Evolutionary conservation across 1,140 invertebrate species (phyloP).

Genomic region (Pogonomyrmex barbatus): DNA sequence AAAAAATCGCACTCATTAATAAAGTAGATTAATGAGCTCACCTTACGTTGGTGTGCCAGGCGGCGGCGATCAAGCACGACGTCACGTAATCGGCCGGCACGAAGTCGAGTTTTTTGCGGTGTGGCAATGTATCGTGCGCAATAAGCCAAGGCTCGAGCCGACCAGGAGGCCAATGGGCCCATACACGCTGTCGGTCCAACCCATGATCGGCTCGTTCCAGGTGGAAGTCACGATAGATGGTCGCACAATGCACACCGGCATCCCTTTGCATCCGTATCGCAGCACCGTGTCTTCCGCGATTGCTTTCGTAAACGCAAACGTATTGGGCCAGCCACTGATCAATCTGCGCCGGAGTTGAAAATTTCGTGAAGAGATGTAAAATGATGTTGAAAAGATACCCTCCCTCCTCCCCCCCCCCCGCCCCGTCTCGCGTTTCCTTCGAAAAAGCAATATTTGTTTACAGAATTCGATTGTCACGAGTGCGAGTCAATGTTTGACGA

Average conservation of each 20-base stretch:
- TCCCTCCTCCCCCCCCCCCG: background rate
- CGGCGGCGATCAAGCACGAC: slow-evolving; percentile 92
- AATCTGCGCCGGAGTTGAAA: slow-evolving; percentile 84
- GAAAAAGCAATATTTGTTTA: background rate
- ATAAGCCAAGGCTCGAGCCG: slow-evolving; percentile 90
- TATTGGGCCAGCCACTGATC: slow-evolving; percentile 92
- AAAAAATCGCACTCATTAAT: background rate
- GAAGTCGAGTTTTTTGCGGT: slow-evolving; percentile 90
- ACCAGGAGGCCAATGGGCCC: slow-evolving; percentile 90
- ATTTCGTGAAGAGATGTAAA: background rate
- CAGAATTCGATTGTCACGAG: background rate
- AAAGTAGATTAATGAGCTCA: slow-evolving; percentile 71
- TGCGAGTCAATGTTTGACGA: background rate
- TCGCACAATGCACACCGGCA: slow-evolving; percentile 92
- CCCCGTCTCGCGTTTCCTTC: background rate
- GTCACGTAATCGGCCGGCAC: slow-evolving; percentile 95
- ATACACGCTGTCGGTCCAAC: slow-evolving; percentile 96
- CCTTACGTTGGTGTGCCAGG: slow-evolving; percentile 88
- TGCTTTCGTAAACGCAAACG: slow-evolving; percentile 94
- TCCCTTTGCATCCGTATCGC: slow-evolving; percentile 87
- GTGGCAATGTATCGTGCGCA: slow-evolving; percentile 90
- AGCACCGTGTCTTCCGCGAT: slow-evolving; percentile 92
- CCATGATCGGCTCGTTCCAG: slow-evolving; percentile 89
- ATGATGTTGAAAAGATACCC: background rate
- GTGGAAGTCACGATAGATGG: slow-evolving; percentile 93